Conservation (phyloP, 2,888 invertebrate species). For the Oligia latruncula region DNA sequence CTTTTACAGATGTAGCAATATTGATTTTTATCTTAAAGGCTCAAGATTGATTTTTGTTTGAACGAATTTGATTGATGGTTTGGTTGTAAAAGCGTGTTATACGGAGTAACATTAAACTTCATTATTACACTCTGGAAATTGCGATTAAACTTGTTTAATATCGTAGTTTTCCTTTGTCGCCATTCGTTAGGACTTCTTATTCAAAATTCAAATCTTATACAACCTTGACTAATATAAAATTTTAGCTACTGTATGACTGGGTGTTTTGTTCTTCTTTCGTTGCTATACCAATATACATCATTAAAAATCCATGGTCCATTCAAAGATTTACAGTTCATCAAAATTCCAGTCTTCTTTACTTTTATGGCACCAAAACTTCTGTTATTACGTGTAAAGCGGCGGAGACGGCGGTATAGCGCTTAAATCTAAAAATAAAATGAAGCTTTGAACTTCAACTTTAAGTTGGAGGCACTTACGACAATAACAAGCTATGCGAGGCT, state of each 20-base stretch:
- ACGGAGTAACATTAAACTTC: slow-evolving; percentile 21
- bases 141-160: neutral
- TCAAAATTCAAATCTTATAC: slow-evolving; percentile 18
- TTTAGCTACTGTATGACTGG: slow-evolving; percentile 7
- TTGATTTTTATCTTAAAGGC: slow-evolving; percentile 28
- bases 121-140: slow-evolving; percentile 13
- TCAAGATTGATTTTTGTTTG: slow-evolving; percentile 23
- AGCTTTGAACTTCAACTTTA: slow-evolving; percentile 65
- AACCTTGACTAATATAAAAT: slow-evolving; percentile 26
- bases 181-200: slow-evolving; percentile 1
- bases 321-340: slow-evolving; percentile 37
- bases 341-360: slow-evolving; percentile 44
- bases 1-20: slow-evolving; percentile 27
- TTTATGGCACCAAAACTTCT: slow-evolving; percentile 49
- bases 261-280: slow-evolving; percentile 21
- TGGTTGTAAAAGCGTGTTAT: slow-evolving; percentile 24
- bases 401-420: slow-evolving; percentile 36
- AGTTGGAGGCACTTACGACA: slow-evolving; percentile 67
- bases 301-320: slow-evolving; percentile 30
- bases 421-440: slow-evolving; percentile 64
- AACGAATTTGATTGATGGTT: slow-evolving; percentile 2
- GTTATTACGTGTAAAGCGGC: slow-evolving; percentile 49
- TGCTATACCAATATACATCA: slow-evolving; percentile 16
- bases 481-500: slow-evolving; percentile 66
- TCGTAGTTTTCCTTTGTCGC: neutral